Evolutionary conservation across 2,113 vertebrate genomes (phyloP), one percentile per base, ranked within the genome.

Genomic region (Pedetes capensis): DNA sequence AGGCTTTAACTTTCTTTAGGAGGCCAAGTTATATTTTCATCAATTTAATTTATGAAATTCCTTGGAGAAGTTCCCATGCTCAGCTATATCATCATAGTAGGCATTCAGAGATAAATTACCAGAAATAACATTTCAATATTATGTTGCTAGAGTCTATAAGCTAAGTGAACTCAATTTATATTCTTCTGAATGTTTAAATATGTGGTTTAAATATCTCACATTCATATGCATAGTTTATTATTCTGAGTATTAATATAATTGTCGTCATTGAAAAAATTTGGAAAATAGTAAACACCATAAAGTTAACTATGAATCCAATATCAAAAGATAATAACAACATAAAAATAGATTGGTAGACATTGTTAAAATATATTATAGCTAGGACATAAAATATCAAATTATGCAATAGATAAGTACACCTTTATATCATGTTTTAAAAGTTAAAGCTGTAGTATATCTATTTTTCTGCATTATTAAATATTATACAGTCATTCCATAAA

Each of bases 381-480:
- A 93, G 42, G 37, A 72, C 14, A 93, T 17, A 92, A 89, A 81
- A 34, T 7, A 84, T 84, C 44, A 96, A 68, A 63, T 92, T 89
- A 55, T 39, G 63, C 9, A 81, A 64, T 69, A 63, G 49, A 69
- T 34, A 79, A 89, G 49, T 89, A 6, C 0, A 92, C 3, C 78
- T 84, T 68, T 89, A 29, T 78, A 47, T 76, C 14, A 69, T 53
- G 49, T 3, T 94, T 94, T 90, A 88, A 91, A 94, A 78, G 63
- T 63, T 89, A 94, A 61, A 3, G 12, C 13, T 57, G 9, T 82
- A 81, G 66, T 76, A 55, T 78, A 25, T 83, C 59, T 83, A 39
- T 47, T n/a, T 86, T 88, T 85, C 42, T 8, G 84, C 44, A 39
- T 81, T 87, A 72, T 82, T 82, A 96, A 89, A 78, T 94, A 90